These are phyloP conservation scores for Kuschelorhynchus macadamiae DNA, from an alignment of 2,888 invertebrate species.

Conservation along the genomic window DNA sequence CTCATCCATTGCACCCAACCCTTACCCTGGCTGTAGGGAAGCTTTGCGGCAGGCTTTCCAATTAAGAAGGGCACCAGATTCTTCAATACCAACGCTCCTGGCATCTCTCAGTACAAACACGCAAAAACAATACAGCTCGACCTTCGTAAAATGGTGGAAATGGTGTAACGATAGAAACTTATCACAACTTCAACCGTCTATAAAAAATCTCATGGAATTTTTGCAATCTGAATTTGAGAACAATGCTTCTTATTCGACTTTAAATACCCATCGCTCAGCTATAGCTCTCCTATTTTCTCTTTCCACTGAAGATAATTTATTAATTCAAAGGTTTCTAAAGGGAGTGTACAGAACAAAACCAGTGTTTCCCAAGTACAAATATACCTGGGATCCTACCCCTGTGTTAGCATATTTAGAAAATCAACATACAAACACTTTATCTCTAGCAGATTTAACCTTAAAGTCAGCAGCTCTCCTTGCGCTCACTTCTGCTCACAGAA, in stretches of 20 bases:
- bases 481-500: too few species aligned
- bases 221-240: not conserved
- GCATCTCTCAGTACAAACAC: constrained; percentile 7
- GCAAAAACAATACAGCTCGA: not conserved
- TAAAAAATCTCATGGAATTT: not conserved
- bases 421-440: too few species aligned
- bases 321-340: too few species aligned
- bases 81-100: constrained; percentile 2
- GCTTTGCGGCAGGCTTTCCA: constrained; percentile 11
- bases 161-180: not conserved
- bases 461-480: too few species aligned
- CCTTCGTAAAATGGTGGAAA: not conserved
- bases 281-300: too few species aligned
- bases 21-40: constrained; percentile 27
- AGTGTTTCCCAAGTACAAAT: too few species aligned
- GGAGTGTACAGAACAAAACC: too few species aligned
- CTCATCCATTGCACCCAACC: constrained; percentile 11
- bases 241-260: not conserved
- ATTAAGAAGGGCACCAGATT: constrained; percentile 1
- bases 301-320: too few species aligned
- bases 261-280: not conserved
- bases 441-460: too few species aligned
- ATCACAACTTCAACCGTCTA: not conserved
- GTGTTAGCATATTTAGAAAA: too few species aligned
- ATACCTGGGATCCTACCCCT: too few species aligned